Conservation (phyloP, 2,113 vertebrate species). For the Mustelus asterias region DNA sequence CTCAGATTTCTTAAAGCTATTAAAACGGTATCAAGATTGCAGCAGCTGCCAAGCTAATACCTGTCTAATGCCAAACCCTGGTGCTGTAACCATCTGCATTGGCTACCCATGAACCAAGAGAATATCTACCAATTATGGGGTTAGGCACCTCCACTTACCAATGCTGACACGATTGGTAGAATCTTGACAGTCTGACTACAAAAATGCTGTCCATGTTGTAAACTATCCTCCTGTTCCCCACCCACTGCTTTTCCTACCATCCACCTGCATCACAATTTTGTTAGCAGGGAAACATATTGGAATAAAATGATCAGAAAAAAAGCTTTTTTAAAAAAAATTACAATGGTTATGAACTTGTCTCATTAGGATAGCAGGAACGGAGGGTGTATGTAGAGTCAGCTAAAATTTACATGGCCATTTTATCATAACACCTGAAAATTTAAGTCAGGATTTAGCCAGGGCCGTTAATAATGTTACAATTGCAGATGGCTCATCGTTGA, state of each 20-base stretch:
- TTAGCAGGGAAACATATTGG: neutral
- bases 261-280: neutral
- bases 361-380: neutral
- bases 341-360: neutral
- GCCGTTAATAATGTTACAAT: neutral
- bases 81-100: neutral
- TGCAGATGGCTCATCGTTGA: no score
- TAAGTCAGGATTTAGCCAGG: neutral
- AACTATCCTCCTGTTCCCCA: neutral
- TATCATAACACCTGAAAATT: neutral
- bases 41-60: neutral
- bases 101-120: neutral
- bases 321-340: neutral
- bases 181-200: neutral
- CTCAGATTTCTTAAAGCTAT: neutral
- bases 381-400: no score
- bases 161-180: neutral
- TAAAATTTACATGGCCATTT: neutral
- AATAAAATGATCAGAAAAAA: neutral
- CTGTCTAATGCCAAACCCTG: neutral
- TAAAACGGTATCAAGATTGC: neutral
- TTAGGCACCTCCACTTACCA: neutral
- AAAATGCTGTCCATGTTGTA: neutral
- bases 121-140: neutral
- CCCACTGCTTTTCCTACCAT: neutral